phyloP scores from a whole-genome alignment of 2,113 vertebrate species.

The Grallaria varia region DNA sequence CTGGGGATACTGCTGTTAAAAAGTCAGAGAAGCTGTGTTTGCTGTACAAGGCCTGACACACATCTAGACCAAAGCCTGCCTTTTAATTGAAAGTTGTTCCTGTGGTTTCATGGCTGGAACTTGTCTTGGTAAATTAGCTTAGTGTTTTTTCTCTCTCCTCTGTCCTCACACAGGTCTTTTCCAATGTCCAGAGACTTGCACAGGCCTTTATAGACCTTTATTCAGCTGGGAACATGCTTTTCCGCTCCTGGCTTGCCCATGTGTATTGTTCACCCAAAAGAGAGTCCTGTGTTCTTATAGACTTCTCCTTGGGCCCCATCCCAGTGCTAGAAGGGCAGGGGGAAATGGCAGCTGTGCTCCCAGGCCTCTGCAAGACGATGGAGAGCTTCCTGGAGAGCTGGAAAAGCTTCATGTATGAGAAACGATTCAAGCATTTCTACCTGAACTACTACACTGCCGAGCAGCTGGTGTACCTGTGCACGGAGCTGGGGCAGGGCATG shows the following conservation, averaged over 20 bases:
- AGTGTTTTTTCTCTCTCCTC: background rate
- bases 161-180: conserved; percentile 80
- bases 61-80: background rate
- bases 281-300: conserved; percentile 69
- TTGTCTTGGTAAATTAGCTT: background rate
- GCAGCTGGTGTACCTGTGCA: conserved; percentile 88
- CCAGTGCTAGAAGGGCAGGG: conserved; percentile 70
- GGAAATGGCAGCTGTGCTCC: conserved; percentile 73
- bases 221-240: conserved; percentile 88
- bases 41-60: background rate
- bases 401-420: conserved; percentile 79
- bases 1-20: background rate
- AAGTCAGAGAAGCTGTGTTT: background rate
- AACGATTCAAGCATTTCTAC: conserved; percentile 81
- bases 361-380: conserved; percentile 84
- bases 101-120: background rate
- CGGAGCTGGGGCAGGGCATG: conserved; percentile 62
- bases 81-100: background rate
- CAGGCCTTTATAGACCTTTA: conserved; percentile 86
- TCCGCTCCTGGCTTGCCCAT: conserved; percentile 82
- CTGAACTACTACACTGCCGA: conserved; percentile 92
- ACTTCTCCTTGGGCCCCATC: conserved; percentile 75
- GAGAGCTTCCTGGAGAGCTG: conserved; percentile 83
- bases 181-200: conserved; percentile 82
- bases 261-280: conserved; percentile 73